Percentiles rank a stretch among this genome's conserved stretches.
phyloP scores from a whole-genome alignment of 1,140 invertebrate genomes.

The Periplaneta americana region DNA sequence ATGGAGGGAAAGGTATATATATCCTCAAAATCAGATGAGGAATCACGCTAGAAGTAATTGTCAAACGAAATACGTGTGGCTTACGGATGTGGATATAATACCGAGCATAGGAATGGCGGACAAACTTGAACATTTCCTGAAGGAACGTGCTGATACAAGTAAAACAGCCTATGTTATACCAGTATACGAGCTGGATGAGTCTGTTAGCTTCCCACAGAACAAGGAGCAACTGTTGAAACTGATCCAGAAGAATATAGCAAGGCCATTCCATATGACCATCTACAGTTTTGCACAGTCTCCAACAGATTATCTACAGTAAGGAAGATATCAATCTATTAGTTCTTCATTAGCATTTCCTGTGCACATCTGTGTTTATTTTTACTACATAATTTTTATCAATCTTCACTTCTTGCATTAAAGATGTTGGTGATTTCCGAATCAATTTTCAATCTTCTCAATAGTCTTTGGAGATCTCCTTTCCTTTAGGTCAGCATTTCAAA shows the following conservation, averaged over 20 bases:
- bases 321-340: too few relatives aligned
- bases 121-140: neutral
- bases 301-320: slow-evolving; percentile 47
- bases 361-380: too few relatives aligned
- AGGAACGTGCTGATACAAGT: too few relatives aligned
- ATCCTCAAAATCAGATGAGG: slow-evolving; percentile 30
- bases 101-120: neutral
- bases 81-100: slow-evolving; percentile 30
- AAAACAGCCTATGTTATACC: slow-evolving; percentile 46
- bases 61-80: slow-evolving; percentile 26
- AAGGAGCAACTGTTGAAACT: slow-evolving; percentile 37
- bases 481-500: too few relatives aligned
- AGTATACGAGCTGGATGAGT: slow-evolving; percentile 40
- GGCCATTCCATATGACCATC: slow-evolving; percentile 45
- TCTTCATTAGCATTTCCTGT: too few relatives aligned
- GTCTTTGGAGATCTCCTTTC: too few relatives aligned
- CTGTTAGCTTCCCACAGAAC: slow-evolving; percentile 32
- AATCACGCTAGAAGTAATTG: slow-evolving; percentile 28
- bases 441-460: too few relatives aligned
- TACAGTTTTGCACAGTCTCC: slow-evolving; percentile 28
- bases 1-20: neutral
- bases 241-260: slow-evolving; percentile 31
- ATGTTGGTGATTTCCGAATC: too few relatives aligned
- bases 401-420: too few relatives aligned
- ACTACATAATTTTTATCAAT: too few relatives aligned